Percentiles rank a stretch among this genome's conserved stretches.
Conservation (phyloP, 2,888 invertebrate species). For the Pedicia rivosa region DNA sequence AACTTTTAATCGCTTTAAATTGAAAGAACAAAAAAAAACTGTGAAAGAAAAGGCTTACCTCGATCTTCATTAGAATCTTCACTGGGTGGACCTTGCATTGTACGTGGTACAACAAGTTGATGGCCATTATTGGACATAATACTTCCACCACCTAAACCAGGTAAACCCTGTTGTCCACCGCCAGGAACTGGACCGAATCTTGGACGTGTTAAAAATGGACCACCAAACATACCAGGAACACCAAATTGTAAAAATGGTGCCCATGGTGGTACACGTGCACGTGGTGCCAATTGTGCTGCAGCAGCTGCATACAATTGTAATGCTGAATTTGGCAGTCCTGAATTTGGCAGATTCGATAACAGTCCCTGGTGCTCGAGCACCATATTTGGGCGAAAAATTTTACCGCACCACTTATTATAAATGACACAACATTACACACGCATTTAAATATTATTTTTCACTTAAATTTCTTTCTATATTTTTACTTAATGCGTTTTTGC, state of each 20-base stretch:
- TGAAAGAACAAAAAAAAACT: background rate
- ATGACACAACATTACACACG: too few species aligned
- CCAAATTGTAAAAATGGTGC: slow-evolving; percentile 40
- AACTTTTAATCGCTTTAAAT: slow-evolving; percentile 5
- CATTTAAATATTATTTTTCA: too few species aligned
- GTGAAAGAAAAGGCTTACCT: slow-evolving; percentile 18
- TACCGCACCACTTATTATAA: too few species aligned
- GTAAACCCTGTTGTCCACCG: slow-evolving; percentile 19
- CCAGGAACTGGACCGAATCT: slow-evolving; percentile 27
- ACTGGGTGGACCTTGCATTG: slow-evolving; percentile 34
- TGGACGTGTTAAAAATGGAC: slow-evolving; percentile 19
- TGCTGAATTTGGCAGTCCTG: slow-evolving; percentile 50
- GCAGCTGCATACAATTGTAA: slow-evolving; percentile 54
- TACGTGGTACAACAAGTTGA: slow-evolving; percentile 10
- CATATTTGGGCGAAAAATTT: too few species aligned
- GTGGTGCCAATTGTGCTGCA: slow-evolving; percentile 35
- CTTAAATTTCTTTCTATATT: too few species aligned
- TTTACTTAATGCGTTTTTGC: too few species aligned
- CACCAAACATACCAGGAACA: slow-evolving; percentile 30
- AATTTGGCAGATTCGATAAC: slow-evolving; percentile 19
- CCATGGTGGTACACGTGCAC: slow-evolving; percentile 39
- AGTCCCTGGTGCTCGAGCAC: slow-evolving; percentile 37
- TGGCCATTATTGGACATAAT: slow-evolving; percentile 13
- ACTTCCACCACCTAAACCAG: slow-evolving; percentile 25
- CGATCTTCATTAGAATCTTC: slow-evolving; percentile 40